Percentiles rank a stretch among this genome's conserved stretches.
These are phyloP conservation scores for Tokudaia muenninki DNA, from an alignment of 2,797 vertebrate genomes.

Conservation along the genomic window DNA sequence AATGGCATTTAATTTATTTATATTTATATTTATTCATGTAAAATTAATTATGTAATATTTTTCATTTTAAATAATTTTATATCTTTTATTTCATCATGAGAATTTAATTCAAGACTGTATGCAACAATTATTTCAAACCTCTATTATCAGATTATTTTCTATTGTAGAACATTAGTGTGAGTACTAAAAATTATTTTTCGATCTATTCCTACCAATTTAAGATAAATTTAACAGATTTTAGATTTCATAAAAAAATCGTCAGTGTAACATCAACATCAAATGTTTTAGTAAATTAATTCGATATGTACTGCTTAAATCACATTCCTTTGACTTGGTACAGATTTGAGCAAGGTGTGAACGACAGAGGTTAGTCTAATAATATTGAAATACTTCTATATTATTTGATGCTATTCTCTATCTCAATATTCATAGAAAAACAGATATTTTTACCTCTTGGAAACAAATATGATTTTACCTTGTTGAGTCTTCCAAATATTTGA, in stretches of 20 bases:
- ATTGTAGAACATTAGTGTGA: background rate
- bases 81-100: background rate
- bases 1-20: background rate
- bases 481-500: background rate
- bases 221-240: background rate
- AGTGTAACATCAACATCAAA: background rate
- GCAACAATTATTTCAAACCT: background rate
- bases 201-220: background rate
- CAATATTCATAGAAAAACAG: background rate
- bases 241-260: background rate
- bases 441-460: background rate
- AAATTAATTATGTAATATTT: background rate
- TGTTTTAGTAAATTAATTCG: background rate
- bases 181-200: background rate
- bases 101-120: background rate
- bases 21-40: background rate
- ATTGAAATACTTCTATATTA: background rate
- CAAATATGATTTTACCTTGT: background rate
- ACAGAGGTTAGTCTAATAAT: background rate
- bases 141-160: background rate
- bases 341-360: background rate
- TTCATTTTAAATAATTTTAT: background rate
- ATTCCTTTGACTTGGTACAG: background rate
- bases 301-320: background rate
- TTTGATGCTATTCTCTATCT: background rate